Evolutionary conservation across 2,113 vertebrate species (phyloP).

Genomic region (Ochotona princeps): DNA sequence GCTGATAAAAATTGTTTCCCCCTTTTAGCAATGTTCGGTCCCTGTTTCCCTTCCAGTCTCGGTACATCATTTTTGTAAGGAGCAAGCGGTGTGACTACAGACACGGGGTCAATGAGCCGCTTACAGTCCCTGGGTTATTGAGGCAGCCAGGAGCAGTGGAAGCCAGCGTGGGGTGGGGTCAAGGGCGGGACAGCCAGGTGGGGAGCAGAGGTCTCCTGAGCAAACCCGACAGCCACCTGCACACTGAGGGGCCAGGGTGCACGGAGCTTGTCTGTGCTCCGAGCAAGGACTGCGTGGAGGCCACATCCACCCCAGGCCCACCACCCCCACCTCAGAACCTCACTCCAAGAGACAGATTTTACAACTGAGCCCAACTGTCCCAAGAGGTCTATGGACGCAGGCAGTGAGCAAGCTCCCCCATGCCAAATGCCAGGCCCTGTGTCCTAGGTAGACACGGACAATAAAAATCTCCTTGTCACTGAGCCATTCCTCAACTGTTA

Average conservation of each 20-base stretch:
- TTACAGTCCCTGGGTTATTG: not conserved
- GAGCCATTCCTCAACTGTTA: conserved; percentile 85
- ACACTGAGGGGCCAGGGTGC: not conserved
- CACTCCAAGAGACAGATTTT: not conserved
- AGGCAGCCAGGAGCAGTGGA: not conserved
- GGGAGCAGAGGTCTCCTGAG: not conserved
- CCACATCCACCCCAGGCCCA: not conserved
- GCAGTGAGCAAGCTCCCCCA: not conserved
- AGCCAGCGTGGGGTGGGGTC: not conserved
- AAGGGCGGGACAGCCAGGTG: not conserved
- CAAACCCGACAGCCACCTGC: not conserved
- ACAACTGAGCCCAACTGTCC: not conserved
- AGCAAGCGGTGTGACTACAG: not conserved
- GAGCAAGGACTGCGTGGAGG: not conserved
- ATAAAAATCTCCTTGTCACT: conserved; percentile 84
- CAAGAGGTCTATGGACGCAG: not conserved
- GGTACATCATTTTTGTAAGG: not conserved
- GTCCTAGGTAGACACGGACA: conserved; percentile 74
- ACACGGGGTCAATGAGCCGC: not conserved
- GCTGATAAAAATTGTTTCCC: not conserved
- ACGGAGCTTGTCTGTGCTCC: not conserved
- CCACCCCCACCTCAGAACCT: accelerated
- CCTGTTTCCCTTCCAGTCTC: not conserved
- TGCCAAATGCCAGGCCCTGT: conserved; percentile 74
- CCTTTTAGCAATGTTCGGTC: not conserved